Conservation (phyloP, 2,113 vertebrate genomes). For the Nasalis larvatus region DNA sequence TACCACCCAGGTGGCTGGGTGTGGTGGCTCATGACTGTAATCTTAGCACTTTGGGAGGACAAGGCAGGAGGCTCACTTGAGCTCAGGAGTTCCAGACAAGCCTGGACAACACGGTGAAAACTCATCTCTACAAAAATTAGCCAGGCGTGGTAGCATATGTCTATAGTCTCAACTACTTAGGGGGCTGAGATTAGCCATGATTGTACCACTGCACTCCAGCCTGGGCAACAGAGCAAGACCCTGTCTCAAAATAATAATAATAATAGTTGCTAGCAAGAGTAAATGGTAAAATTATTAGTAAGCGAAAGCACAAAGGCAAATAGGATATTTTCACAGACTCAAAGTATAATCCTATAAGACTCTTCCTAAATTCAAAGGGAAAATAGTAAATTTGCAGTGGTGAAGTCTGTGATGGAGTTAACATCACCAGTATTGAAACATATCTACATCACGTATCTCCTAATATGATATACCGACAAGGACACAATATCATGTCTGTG, state of each 20-base stretch:
- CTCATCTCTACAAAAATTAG: too few species aligned
- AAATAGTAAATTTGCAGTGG: background rate
- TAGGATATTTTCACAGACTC: background rate
- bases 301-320: background rate
- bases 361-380: background rate
- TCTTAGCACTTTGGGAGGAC: too few species aligned
- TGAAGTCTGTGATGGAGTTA: background rate
- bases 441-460: background rate
- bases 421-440: background rate
- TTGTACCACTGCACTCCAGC: too few species aligned
- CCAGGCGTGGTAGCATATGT: too few species aligned
- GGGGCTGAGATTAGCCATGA: too few species aligned
- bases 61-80: too few species aligned
- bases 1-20: background rate
- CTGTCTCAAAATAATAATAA: too few species aligned
- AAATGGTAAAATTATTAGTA: background rate
- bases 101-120: too few species aligned
- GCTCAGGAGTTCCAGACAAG: too few species aligned
- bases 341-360: background rate
- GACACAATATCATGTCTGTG: background rate
- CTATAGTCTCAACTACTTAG: too few species aligned
- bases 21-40: too few species aligned
- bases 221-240: too few species aligned
- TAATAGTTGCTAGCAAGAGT: background rate
- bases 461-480: background rate